Evolutionary conservation across 2,113 vertebrate genomes (phyloP), one percentile per base, ranked within the genome.

Genomic region (Camelus bactrianus): DNA sequence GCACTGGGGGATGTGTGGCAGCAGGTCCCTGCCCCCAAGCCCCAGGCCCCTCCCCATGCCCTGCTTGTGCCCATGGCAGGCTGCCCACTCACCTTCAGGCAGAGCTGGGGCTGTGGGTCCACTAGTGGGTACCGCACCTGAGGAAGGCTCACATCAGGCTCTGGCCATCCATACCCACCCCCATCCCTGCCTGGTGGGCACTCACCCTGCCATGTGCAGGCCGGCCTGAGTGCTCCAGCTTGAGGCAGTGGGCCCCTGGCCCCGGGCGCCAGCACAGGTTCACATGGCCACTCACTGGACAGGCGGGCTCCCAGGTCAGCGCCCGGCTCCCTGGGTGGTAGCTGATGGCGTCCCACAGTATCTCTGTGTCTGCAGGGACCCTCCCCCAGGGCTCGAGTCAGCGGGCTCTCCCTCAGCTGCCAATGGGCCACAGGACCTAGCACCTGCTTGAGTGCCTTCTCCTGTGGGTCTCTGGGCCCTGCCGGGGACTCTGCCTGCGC

Each of bases 61-160:
- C 30, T 2, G 28, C 10, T 7, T 1, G 35, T 16, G 58, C 4
- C 1, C 1, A 0, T 5, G 42, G 6, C 1, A 0, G 52, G 16
- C 54, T 2, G 24, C 26, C 35, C 60, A 24, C 90, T 95, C 76
- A 97, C 96, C 94, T 97, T 62, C 46, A 95, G 88, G 94, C 96
- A 94, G 62, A 97, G 96, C 76, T 94, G 94, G 28, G 96, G 91
- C 76, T 97, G 96, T 0, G 91, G 24, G 82, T 97, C 96, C 91
- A 97, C 94, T 20, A 12, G 35, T 0, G 48, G 72, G 32, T 84
- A 94, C 91, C 19, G 82, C 48, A 95, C 96, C 96, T 97, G 88
- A 0, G 46, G 64, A 60, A 17, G 6, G 48, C n/a, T 65, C 6
- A 0, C 3, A 48, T 91, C 76, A 83, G 91, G 38, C 67, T 2